Evolutionary conservation across 2,888 invertebrate genomes (phyloP).

Genomic region (Silvanus unidentatus): DNA sequence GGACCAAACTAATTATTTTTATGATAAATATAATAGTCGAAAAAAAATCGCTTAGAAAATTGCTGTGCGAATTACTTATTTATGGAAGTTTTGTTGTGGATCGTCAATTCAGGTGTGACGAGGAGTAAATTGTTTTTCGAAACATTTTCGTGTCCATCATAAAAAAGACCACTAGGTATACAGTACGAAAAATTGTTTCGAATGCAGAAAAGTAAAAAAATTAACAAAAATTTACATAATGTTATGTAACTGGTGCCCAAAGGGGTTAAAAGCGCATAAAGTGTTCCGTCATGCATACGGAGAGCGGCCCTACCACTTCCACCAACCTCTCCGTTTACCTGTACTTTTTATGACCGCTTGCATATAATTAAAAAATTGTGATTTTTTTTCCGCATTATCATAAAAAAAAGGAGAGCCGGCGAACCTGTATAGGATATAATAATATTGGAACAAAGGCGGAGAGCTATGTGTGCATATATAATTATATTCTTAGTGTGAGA

Average conservation of each 20-base stretch:
- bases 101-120: neutral
- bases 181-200: too few species aligned
- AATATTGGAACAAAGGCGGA: conserved; percentile 15
- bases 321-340: conserved; percentile 18
- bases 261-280: too few species aligned
- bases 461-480: conserved; percentile 2
- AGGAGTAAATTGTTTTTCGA: conserved; percentile 4
- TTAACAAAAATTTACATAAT: too few species aligned
- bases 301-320: neutral
- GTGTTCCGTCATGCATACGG: too few species aligned
- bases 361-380: conserved; percentile 31
- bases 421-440: conserved; percentile 25
- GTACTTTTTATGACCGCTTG: conserved; percentile 23
- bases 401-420: conserved; percentile 21
- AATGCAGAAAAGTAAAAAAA: too few species aligned
- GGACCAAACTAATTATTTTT: too few species aligned
- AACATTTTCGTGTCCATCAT: conserved; percentile 7
- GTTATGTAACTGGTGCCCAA: too few species aligned
- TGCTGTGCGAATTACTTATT: neutral
- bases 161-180: conserved; percentile 1
- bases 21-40: neutral
- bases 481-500: conserved; percentile 38
- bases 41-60: conserved; percentile 2
- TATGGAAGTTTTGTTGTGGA: neutral
- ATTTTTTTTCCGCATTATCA: conserved; percentile 34